Percentiles rank a stretch among this genome's conserved stretches.
Evolutionary conservation across 2,888 invertebrate species (phyloP).

Genomic region (Lagria hirta): DNA sequence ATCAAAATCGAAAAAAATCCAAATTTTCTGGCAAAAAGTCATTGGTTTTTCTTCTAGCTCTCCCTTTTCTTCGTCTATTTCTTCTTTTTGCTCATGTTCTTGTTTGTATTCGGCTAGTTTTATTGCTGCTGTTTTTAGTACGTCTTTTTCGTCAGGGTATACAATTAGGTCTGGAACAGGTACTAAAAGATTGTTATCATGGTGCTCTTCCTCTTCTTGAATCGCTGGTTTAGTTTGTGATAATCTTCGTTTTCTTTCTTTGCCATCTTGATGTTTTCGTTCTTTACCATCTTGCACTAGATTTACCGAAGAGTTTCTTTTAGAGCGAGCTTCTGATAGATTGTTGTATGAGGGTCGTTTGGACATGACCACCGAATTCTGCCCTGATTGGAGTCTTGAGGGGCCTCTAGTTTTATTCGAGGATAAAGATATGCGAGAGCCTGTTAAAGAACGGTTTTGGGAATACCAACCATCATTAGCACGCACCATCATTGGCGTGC

Average conservation of each 20-base stretch:
- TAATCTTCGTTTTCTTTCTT: slow-evolving; percentile 34
- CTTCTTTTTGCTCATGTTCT: slow-evolving; percentile 27
- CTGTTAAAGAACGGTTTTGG: slow-evolving; percentile 45
- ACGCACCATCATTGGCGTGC: slow-evolving; percentile 66
- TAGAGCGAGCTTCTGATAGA: slow-evolving; percentile 36
- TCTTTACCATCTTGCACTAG: slow-evolving; percentile 29
- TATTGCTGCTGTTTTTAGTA: slow-evolving; percentile 59
- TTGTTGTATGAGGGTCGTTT: slow-evolving; percentile 44
- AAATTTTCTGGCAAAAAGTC: slow-evolving; percentile 60
- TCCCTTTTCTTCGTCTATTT: slow-evolving; percentile 20
- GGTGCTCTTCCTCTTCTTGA: slow-evolving; percentile 37
- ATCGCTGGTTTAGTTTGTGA: slow-evolving; percentile 37
- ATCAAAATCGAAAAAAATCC: slow-evolving; percentile 70
- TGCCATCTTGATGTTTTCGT: too few species aligned
- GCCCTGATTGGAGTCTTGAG: slow-evolving; percentile 33
- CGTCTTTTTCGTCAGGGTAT: slow-evolving; percentile 59
- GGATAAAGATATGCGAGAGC: slow-evolving; percentile 49
- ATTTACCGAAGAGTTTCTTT: slow-evolving; percentile 27
- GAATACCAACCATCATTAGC: slow-evolving; percentile 66
- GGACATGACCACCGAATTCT: slow-evolving; percentile 52
- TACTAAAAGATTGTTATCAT: slow-evolving; percentile 5
- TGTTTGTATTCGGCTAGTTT: slow-evolving; percentile 57
- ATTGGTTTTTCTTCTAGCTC: slow-evolving; percentile 37
- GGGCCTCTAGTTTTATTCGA: slow-evolving; percentile 50
- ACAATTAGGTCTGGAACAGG: too few species aligned